Percentiles rank a stretch among this genome's conserved stretches.
These are phyloP conservation scores for Pollenia griseotomentosa DNA, from an alignment of 2,888 invertebrate species.

Conservation along the genomic window DNA sequence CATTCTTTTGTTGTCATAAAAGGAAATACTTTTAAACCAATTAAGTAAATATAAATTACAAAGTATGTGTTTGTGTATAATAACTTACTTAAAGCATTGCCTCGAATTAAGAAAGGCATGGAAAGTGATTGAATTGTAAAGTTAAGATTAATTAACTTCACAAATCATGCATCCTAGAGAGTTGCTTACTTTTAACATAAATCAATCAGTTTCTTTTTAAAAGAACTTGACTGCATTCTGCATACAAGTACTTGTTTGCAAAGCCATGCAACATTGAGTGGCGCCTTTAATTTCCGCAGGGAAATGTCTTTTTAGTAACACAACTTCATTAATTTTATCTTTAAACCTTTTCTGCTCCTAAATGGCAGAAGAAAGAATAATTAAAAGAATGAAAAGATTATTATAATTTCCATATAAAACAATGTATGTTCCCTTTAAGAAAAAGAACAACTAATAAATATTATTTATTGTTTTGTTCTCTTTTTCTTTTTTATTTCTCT, in stretches of 20 bases:
- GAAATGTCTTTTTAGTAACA: slow-evolving; percentile 28
- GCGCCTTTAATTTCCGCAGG: slow-evolving; percentile 61
- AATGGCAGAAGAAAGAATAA: slow-evolving; percentile 15
- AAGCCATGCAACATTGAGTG: slow-evolving; percentile 28
- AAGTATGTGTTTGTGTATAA: no score
- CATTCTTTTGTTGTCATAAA: no score
- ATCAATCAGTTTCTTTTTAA: slow-evolving; percentile 1
- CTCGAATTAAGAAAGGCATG: no score
- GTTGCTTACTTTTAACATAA: neutral
- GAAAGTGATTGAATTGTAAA: no score
- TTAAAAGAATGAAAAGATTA: slow-evolving; percentile 1
- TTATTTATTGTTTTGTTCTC: slow-evolving; percentile 46
- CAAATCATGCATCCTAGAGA: no score
- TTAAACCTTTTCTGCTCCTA: neutral
- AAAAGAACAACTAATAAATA: slow-evolving; percentile 24
- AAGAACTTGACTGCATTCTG: no score
- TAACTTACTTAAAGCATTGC: no score
- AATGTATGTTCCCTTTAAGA: neutral
- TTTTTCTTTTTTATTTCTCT: slow-evolving; percentile 14
- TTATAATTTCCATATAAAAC: no score
- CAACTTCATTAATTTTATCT: slow-evolving; percentile 44
- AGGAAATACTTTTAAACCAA: no score
- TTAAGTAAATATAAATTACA: no score
- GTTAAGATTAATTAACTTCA: no score
- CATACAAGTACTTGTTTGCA: neutral